Evolutionary conservation across 2,888 invertebrate species (phyloP), one percentile per base, ranked within the genome.

Genomic region (Caenorhabditis zanzibari): DNA sequence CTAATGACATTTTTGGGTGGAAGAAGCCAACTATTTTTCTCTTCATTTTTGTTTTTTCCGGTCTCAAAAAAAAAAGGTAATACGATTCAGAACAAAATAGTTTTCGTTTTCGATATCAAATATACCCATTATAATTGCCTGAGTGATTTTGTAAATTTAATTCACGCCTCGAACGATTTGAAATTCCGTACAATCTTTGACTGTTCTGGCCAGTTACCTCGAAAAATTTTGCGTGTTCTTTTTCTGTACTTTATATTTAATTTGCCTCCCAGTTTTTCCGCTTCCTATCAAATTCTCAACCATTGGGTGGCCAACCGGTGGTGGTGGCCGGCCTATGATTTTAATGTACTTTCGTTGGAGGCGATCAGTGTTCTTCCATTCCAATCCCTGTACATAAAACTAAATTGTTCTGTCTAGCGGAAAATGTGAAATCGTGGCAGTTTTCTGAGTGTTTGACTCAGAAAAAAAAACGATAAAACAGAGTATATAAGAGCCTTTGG

Each of bases 401-500:
- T n/a, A 28, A 49, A 56, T 64, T 74, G 63, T 38, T 54, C 63
- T 56, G 28, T 74, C 74, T 74, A 64, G 74, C 74, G 74, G 64
- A 64, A 74, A 56, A 63, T 14, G 41, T 32, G 24, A 41, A 64
- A 56, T 74, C 44, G 63, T 74, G n/a, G 44, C 22, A 38, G 16
- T 32, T 74, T 74, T 64, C 47, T 64, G 64, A 35, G 24, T n/a
- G 38, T 10, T 38, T 72, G 72, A 59, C 47, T 49, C 49, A 38
- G 38, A 22, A 32, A 4, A 22, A 38, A 24, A 69, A 52, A 56
- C 26, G 38, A 32, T 32, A 32, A 7, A 32, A 32, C 32, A 12
- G 38, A 12, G 38, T 12, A 38, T 38, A 38, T 38, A 38, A 38
- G 38, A 38, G 38, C 38, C 38, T 38, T 12, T 12, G 10, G 38